Evolutionary conservation across 2,113 vertebrate genomes (phyloP).

Genomic region (Symphodus melops): DNA sequence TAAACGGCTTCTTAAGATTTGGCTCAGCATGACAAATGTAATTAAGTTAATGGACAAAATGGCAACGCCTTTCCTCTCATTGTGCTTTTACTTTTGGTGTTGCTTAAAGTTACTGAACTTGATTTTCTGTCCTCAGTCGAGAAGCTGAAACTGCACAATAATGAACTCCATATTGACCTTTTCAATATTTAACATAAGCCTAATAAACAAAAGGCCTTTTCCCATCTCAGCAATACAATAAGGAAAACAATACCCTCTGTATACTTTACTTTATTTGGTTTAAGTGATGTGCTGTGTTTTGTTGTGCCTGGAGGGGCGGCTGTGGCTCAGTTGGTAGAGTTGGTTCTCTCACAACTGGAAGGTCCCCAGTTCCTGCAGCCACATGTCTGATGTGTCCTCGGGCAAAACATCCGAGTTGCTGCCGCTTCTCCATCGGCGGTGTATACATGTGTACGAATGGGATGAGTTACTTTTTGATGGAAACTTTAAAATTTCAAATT

Average conservation of each 20-base stretch:
- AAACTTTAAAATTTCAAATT: too few relatives aligned
- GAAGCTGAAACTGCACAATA: slow-evolving; percentile 7
- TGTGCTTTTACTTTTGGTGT: slow-evolving; percentile 9
- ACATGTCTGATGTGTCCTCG: too few relatives aligned
- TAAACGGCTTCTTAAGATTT: slow-evolving; percentile 34
- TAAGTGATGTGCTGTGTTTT: not conserved
- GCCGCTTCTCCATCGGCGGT: too few relatives aligned
- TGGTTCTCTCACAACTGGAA: too few relatives aligned
- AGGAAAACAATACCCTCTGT: too few relatives aligned
- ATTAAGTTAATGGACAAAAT: slow-evolving; percentile 38
- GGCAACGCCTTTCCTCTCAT: not conserved
- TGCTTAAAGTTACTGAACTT: not conserved
- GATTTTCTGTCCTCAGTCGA: not conserved
- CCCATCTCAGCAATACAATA: not conserved
- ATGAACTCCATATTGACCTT: not conserved
- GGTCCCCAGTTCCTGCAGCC: too few relatives aligned
- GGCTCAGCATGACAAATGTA: not conserved
- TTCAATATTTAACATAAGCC: not conserved
- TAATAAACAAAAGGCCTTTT: slow-evolving; percentile 3
- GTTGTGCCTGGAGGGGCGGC: too few relatives aligned
- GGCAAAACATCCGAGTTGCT: too few relatives aligned
- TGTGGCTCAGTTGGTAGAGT: too few relatives aligned
- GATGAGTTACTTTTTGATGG: too few relatives aligned
- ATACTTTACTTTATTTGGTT: too few relatives aligned
- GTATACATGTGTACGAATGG: too few relatives aligned